Conservation (phyloP, 2,113 vertebrate species). For the Podarcis muralis region DNA sequence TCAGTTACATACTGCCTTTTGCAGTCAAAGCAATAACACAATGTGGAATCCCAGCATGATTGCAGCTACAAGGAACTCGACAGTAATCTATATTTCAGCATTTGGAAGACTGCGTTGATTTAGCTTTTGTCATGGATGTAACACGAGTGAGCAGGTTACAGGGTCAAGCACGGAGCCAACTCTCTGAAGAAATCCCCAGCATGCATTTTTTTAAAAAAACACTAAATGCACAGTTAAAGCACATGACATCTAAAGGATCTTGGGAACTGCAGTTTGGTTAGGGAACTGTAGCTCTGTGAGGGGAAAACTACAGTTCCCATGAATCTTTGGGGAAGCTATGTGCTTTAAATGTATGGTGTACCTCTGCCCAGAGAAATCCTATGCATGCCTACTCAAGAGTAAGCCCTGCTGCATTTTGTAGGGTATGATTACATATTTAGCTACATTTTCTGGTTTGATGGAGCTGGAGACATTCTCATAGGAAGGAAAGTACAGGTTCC, state of each 20-base stretch:
- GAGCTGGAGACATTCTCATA: neutral
- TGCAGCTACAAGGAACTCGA: neutral
- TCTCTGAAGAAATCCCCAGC: neutral
- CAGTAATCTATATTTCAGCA: neutral
- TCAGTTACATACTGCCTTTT: rapidly evolving
- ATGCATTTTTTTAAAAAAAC: neutral
- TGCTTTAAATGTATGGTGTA: too few species aligned
- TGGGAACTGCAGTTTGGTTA: neutral
- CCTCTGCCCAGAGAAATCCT: too few species aligned
- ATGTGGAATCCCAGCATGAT: neutral
- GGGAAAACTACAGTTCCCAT: too few species aligned
- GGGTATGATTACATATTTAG: too few species aligned
- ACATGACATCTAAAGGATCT: neutral
- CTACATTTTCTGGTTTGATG: neutral
- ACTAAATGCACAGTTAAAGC: neutral
- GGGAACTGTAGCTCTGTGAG: too few species aligned
- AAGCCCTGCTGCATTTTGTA: too few species aligned
- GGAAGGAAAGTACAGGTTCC: neutral
- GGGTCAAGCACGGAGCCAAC: neutral
- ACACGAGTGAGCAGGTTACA: neutral
- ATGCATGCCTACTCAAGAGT: too few species aligned
- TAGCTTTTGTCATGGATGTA: neutral
- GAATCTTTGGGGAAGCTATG: too few species aligned
- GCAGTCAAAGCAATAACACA: neutral
- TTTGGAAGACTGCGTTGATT: neutral